Conservation (phyloP, 1,140 invertebrate genomes). For the Idris sp. region DNA sequence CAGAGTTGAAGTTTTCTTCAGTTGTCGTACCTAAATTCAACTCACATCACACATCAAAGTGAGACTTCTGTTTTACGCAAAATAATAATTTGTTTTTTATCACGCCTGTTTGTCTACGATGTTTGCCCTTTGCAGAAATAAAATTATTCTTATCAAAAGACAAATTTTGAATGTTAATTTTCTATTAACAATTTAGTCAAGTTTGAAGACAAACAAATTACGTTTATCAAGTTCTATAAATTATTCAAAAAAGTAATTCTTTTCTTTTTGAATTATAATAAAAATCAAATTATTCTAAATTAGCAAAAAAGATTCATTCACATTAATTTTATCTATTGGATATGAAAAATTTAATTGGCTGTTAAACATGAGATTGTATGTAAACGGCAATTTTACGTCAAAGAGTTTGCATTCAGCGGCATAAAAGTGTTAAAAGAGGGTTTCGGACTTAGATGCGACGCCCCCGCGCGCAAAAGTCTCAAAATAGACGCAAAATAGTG, state of each 20-base stretch:
- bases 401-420: conserved; percentile 58
- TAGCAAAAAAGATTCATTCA: too few species aligned
- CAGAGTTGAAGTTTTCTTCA: conserved; percentile 20
- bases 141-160: too few species aligned
- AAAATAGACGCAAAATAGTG: conserved; percentile 70
- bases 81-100: conserved; percentile 1
- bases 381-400: conserved; percentile 33
- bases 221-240: too few species aligned
- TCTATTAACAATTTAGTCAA: too few species aligned
- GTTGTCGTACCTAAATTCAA: conserved; percentile 27
- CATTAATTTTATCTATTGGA: background rate
- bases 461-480: conserved; percentile 67
- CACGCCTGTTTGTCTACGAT: background rate
- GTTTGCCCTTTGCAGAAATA: too few species aligned
- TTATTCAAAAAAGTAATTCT: too few species aligned
- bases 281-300: too few species aligned
- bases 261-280: too few species aligned
- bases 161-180: too few species aligned
- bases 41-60: conserved; percentile 22
- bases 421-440: conserved; percentile 60
- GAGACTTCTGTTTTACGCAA: conserved; percentile 3
- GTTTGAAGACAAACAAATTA: too few species aligned
- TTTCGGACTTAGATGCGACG: conserved; percentile 67
- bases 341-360: background rate
- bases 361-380: background rate